Conservation (phyloP, 2,113 vertebrate species). For the Lutjanus erythropterus region DNA sequence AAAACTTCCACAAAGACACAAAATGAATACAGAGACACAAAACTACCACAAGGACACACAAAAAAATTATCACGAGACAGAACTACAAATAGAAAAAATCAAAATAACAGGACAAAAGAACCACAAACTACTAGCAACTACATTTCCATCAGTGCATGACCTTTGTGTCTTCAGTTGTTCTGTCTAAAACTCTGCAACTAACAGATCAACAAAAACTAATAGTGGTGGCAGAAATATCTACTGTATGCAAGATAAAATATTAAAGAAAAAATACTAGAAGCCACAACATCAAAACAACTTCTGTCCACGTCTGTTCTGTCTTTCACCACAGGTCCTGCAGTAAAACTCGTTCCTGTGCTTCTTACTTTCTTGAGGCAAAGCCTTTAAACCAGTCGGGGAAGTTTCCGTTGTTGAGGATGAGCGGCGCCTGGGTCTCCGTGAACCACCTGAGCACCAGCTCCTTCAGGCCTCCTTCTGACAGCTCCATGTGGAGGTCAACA, state of each 20-base stretch:
- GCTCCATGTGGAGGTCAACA: slow-evolving; percentile 10
- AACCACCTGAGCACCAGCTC: slow-evolving; percentile 88
- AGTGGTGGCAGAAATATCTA: neutral
- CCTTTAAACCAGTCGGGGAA: slow-evolving; percentile 92
- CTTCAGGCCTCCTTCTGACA: slow-evolving; percentile 76
- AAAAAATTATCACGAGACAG: no score
- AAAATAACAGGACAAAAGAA: no score
- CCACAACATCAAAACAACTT: neutral
- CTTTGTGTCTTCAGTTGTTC: no score
- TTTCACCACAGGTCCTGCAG: no score
- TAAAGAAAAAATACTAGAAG: neutral
- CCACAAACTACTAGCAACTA: no score
- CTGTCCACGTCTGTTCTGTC: neutral
- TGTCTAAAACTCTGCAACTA: neutral
- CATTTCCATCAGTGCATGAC: no score
- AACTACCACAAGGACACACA: no score
- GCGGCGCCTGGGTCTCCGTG: slow-evolving; percentile 85
- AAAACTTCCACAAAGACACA: no score
- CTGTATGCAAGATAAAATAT: no score
- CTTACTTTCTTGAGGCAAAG: slow-evolving; percentile 89
- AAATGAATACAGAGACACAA: no score
- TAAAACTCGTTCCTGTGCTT: neutral
- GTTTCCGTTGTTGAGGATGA: slow-evolving; percentile 79
- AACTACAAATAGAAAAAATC: no score
- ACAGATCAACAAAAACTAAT: neutral